Conservation (phyloP, 2,797 vertebrate genomes). For the Brachyalestes nurse region DNA sequence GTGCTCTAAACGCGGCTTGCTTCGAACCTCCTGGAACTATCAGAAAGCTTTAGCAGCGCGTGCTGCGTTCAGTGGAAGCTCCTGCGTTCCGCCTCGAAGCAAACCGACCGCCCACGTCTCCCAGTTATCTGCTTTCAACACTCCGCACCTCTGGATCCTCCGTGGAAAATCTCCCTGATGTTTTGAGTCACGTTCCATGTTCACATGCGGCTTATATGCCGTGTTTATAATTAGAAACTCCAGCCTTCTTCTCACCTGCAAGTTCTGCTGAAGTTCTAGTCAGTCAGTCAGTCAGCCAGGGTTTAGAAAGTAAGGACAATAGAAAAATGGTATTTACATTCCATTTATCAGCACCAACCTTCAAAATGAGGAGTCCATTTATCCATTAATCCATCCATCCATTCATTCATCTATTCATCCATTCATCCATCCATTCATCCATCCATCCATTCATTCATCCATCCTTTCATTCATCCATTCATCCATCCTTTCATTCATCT, state of each 20-base stretch:
- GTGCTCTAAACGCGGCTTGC: constrained; percentile 21
- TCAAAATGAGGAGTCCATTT: too few species aligned
- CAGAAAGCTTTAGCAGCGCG: constrained; percentile 26
- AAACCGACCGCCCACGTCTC: constrained; percentile 22
- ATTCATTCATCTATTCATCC: too few species aligned
- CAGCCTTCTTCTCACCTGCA: not conserved
- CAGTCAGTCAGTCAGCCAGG: too few species aligned
- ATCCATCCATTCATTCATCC: too few species aligned
- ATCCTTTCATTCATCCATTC: too few species aligned
- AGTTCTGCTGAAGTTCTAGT: too few species aligned
- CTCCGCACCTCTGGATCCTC: constrained; percentile 24
- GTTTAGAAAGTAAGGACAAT: too few species aligned
- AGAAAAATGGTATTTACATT: too few species aligned
- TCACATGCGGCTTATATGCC: not conserved
- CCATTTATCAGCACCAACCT: too few species aligned
- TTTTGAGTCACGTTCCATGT: constrained; percentile 25
- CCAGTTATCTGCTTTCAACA: constrained; percentile 43
- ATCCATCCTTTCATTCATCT: too few species aligned
- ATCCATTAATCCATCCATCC: too few species aligned
- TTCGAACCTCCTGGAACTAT: constrained; percentile 28
- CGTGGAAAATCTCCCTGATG: constrained; percentile 37
- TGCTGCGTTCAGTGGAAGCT: constrained; percentile 22
- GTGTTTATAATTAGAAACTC: not conserved
- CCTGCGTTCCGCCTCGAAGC: constrained; percentile 34
- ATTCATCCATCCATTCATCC: too few species aligned